Evolutionary conservation across 2,888 invertebrate genomes (phyloP).

Genomic region (Leuctra nigra): DNA sequence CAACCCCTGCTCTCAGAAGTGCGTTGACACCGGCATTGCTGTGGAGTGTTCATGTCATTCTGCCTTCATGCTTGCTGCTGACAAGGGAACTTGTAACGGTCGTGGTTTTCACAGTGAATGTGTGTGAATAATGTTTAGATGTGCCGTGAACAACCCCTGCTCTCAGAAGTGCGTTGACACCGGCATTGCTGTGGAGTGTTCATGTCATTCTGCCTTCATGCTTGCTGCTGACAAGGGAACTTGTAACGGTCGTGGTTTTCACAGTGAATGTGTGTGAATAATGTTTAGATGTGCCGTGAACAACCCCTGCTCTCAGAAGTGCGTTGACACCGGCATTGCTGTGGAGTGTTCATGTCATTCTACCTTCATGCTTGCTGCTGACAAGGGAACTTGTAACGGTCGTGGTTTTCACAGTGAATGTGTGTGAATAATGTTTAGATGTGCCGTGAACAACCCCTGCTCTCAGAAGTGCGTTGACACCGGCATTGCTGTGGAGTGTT

Average conservation of each 20-base stretch:
- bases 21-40: constrained; percentile 59
- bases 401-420: too few relatives aligned
- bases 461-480: constrained; percentile 68
- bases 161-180: constrained; percentile 68
- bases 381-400: constrained; percentile 60
- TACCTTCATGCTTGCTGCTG: constrained; percentile 59
- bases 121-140: too few relatives aligned
- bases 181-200: constrained; percentile 59
- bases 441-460: constrained; percentile 60
- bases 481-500: constrained; percentile 59
- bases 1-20: constrained; percentile 69
- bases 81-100: constrained; percentile 61
- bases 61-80: constrained; percentile 59
- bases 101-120: constrained; percentile 41
- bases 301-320: constrained; percentile 69
- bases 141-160: constrained; percentile 60
- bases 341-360: constrained; percentile 64
- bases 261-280: too few relatives aligned
- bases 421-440: too few relatives aligned
- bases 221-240: constrained; percentile 58
- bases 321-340: constrained; percentile 59
- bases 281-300: constrained; percentile 53
- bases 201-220: constrained; percentile 62
- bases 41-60: constrained; percentile 64
- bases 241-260: constrained; percentile 61